Conservation (phyloP, 1,140 invertebrate genomes). For the Drosophila pachea region DNA sequence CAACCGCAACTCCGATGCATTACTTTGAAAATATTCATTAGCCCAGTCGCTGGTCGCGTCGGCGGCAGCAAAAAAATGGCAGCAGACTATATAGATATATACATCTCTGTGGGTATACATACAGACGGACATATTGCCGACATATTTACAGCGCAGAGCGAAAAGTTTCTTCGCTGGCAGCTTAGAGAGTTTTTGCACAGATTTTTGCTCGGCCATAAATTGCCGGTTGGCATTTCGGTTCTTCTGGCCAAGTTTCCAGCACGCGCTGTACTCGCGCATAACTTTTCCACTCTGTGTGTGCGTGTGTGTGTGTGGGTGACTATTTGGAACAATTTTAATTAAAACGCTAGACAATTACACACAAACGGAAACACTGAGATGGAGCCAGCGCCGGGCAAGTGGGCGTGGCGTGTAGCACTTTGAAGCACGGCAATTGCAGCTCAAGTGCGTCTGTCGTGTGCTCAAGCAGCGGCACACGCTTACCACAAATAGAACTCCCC, state of each 20-base stretch:
- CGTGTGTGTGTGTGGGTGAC: conserved; percentile 30
- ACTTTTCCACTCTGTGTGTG: conserved; percentile 26
- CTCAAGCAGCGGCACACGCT: conserved; percentile 55
- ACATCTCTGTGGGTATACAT: not conserved
- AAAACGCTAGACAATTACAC: conserved; percentile 74
- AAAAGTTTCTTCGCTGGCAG: conserved; percentile 61
- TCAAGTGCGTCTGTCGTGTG: conserved; percentile 60
- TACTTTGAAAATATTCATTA: conserved; percentile 68
- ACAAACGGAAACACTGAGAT: conserved; percentile 25
- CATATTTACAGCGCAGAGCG: not conserved
- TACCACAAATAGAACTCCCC: conserved; percentile 52
- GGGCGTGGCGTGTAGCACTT: conserved; percentile 13
- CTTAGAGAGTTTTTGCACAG: conserved; percentile 64
- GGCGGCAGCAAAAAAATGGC: not conserved
- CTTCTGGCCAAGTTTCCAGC: conserved; percentile 60
- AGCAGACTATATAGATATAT: conserved; percentile 41
- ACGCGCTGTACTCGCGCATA: conserved; percentile 42
- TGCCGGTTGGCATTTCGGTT: conserved; percentile 48
- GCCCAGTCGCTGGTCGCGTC: conserved; percentile 28
- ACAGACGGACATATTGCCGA: not conserved
- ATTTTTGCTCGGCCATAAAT: conserved; percentile 70
- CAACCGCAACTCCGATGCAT: conserved; percentile 62
- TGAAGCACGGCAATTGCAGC: conserved; percentile 39
- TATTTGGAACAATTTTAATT: conserved; percentile 76
- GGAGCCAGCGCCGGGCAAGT: conserved; percentile 10